Base-by-base conservation (phyloP, 2,888 invertebrate species). In the Mallateleia sp. region DNA sequence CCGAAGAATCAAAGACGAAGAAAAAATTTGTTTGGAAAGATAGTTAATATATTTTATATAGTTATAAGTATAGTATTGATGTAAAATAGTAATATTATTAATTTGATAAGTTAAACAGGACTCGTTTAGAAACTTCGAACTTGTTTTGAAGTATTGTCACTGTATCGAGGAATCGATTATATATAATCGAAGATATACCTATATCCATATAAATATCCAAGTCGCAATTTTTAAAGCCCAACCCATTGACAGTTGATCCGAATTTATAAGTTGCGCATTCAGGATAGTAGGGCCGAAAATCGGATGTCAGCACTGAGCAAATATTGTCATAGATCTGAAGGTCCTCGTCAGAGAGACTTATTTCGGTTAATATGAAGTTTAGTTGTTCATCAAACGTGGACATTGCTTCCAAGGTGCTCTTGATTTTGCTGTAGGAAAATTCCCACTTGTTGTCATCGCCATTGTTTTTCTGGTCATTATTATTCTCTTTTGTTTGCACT, bases 201-300 rank as follows among this genome's bases (percentile, higher is more conserved):
- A 96, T 94, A 72, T 95, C 94, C 34, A 97, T 94, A 94, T 96
- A 97, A 91, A 97, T 96, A 94, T 98, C 98, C 11, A 98, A 96
- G 95, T 98, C 98, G 92, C 97, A 97, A 28, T 95, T 96, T 92
- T 96, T 96, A 80, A 97, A 96, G 60, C 97, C 97, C 66, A 98
- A 95, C 3, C 97, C 97, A 0, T 97, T 97, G 1, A 97, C 96
- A 42, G 97, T 96, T 0, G 98, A 98, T 3, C 98, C 98, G 95
- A 97, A 98, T 3, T 97, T 96, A 83, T 95, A 94, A 4, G 96
- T 95, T 50, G 90, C 89, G 86, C 95, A 95, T 14, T 77, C 89
- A 62, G 90, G 95, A 89, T 91, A 95, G 32, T 83, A 1, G 15
- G 32, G 45, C 54, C 52, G 87, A 34, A 95, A 92, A 38, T 92